Evolutionary conservation across 1,140 invertebrate species (phyloP).

Genomic region (Dysdera silvatica): DNA sequence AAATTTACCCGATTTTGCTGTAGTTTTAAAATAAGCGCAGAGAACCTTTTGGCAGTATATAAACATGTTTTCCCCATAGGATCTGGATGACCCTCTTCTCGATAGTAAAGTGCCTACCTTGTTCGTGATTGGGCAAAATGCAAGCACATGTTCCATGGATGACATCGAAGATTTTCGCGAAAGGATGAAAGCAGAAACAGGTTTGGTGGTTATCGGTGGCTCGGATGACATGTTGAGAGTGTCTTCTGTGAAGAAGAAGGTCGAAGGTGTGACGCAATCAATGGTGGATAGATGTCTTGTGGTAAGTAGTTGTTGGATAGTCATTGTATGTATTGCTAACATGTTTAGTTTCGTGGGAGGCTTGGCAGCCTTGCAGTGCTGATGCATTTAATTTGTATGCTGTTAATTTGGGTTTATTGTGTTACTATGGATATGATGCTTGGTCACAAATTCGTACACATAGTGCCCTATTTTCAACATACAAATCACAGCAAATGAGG

Average conservation of each 20-base stretch:
- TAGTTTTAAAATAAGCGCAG: too few relatives aligned
- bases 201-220: conserved; percentile 69
- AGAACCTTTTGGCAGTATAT: too few relatives aligned
- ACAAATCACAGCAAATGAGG: too few relatives aligned
- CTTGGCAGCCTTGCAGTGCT: too few relatives aligned
- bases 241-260: conserved; percentile 58
- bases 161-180: conserved; percentile 68
- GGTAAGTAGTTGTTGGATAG: conserved; percentile 11
- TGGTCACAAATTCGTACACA: too few relatives aligned
- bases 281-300: conserved; percentile 69
- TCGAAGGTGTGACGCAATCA: conserved; percentile 67
- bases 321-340: too few relatives aligned
- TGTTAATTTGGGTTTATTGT: too few relatives aligned
- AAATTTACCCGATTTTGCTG: too few relatives aligned
- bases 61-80: conserved; percentile 42
- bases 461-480: too few relatives aligned
- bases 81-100: conserved; percentile 65
- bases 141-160: conserved; percentile 55
- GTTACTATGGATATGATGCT: too few relatives aligned
- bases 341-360: too few relatives aligned
- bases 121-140: conserved; percentile 71
- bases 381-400: too few relatives aligned
- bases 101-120: conserved; percentile 65
- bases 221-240: conserved; percentile 69
- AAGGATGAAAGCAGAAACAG: conserved; percentile 64